phyloP scores from a whole-genome alignment of 1,140 invertebrate species.

The Acyrthosiphon pisum region DNA sequence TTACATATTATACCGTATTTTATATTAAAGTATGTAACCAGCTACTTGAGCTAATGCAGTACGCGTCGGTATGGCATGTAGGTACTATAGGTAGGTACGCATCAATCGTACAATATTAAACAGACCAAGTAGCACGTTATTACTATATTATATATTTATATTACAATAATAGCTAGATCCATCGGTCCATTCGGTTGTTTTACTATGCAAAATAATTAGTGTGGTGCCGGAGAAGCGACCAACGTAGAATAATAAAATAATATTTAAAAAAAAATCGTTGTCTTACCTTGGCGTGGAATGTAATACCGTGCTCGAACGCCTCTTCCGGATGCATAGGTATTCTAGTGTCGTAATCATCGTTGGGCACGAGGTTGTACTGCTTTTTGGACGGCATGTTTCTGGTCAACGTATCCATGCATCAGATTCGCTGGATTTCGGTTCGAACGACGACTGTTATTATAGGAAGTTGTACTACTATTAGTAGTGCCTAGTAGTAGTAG shows the following conservation, averaged over 20 bases:
- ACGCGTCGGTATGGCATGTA: too few species aligned
- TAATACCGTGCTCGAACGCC: conserved; percentile 95
- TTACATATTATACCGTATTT: not conserved
- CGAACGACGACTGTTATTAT: not conserved
- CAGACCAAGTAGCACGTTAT: not conserved
- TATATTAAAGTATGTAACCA: not conserved
- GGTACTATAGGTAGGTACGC: too few species aligned
- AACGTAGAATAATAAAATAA: not conserved
- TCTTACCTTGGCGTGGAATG: conserved; percentile 94
- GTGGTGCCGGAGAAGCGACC: not conserved
- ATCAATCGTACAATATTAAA: not conserved
- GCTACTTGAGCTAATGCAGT: not conserved
- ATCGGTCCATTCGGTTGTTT: not conserved
- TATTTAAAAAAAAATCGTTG: not conserved
- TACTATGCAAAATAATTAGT: not conserved
- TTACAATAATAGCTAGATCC: not conserved
- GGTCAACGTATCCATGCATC: conserved; percentile 55
- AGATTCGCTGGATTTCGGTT: conserved; percentile 2
- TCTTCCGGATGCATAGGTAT: conserved; percentile 95
- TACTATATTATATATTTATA: not conserved
- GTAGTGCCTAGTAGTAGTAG: not conserved
- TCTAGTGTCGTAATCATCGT: conserved; percentile 92
- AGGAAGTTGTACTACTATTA: not conserved
- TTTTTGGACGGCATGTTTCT: conserved; percentile 80
- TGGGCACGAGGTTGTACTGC: conserved; percentile 91